Percentiles rank a stretch among this genome's conserved stretches.
Conservation (phyloP, 2,113 vertebrate genomes). For the Uropsilus gracilis region DNA sequence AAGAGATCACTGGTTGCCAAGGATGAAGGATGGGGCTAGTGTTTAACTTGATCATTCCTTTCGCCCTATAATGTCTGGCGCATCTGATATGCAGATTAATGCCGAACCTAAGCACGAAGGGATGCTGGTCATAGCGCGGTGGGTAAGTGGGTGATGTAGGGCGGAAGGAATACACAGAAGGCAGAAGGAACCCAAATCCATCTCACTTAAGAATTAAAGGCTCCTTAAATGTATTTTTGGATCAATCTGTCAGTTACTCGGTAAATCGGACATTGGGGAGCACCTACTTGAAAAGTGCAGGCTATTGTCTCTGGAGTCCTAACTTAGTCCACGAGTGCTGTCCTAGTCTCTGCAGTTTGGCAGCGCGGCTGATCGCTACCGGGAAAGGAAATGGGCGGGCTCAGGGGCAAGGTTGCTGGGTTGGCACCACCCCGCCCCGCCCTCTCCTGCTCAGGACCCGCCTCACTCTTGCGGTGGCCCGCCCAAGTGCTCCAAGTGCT, state of each 20-base stretch:
- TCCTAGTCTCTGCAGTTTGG: not conserved
- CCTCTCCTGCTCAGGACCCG: not conserved
- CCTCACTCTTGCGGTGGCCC: not conserved
- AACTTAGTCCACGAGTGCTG: not conserved
- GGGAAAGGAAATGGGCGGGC: too few relatives aligned
- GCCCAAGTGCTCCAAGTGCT: too few relatives aligned
- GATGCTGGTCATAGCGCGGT: not conserved
- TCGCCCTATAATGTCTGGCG: too few relatives aligned
- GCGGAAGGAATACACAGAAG: not conserved
- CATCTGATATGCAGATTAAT: not conserved
- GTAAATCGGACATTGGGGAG: fast-evolving
- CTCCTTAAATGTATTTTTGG: not conserved
- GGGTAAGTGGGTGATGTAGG: fast-evolving
- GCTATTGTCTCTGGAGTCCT: fast-evolving
- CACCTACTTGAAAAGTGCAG: not conserved
- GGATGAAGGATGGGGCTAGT: not conserved
- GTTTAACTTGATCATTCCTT: too few relatives aligned
- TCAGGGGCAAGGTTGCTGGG: not conserved
- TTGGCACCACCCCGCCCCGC: not conserved
- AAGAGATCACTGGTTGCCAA: not conserved
- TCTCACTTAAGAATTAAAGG: not conserved
- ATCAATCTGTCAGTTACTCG: not conserved
- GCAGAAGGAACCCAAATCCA: not conserved
- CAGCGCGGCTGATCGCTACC: fast-evolving
- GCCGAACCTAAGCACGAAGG: not conserved